Conservation (phyloP, 2,113 vertebrate genomes). For the Geococcyx californianus region DNA sequence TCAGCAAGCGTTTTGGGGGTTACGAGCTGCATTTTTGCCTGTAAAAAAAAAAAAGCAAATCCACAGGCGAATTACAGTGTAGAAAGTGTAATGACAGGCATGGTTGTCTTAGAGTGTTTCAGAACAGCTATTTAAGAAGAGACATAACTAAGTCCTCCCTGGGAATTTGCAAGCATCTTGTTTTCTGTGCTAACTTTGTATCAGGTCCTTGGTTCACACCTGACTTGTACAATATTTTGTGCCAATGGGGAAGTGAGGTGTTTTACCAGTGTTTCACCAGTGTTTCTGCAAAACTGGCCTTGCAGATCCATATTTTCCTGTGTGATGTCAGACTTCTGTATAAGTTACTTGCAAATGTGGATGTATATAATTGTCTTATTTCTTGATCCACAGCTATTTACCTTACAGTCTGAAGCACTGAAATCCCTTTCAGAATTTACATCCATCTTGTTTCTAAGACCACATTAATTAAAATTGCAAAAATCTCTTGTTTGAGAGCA, state of each 20-base stretch:
- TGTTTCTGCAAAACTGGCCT: neutral
- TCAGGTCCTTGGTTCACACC: neutral
- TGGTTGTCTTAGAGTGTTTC: neutral
- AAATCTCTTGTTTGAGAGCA: neutral
- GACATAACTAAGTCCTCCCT: neutral
- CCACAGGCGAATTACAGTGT: neutral
- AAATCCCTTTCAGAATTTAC: neutral
- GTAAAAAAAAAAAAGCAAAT: neutral
- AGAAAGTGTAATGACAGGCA: neutral
- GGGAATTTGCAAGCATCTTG: neutral
- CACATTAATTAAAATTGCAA: neutral
- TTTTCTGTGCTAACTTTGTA: neutral
- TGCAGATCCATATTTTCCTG: neutral
- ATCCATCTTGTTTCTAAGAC: neutral
- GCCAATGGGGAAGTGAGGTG: neutral
- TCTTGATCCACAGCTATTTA: neutral
- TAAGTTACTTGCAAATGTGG: neutral
- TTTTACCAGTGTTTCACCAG: neutral
- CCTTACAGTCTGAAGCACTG: neutral
- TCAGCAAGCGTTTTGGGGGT: neutral
- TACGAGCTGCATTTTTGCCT: neutral
- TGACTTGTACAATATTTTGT: neutral
- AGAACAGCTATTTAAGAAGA: neutral
- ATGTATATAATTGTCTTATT: neutral
- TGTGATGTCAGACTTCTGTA: neutral